Evolutionary conservation across 2,888 invertebrate genomes (phyloP).

Genomic region (Atrina japonica): DNA sequence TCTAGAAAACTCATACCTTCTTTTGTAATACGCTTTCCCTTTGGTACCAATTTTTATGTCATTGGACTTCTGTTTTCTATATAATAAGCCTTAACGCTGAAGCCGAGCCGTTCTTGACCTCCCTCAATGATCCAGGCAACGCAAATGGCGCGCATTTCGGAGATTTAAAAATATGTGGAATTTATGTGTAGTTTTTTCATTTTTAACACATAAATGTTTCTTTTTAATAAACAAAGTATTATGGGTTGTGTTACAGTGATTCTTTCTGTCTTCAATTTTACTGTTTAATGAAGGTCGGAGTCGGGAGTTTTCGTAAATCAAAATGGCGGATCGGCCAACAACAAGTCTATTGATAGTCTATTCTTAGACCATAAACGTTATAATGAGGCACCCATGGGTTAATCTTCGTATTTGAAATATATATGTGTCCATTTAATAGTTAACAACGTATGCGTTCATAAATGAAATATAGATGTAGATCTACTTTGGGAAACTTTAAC

Average conservation of each 20-base stretch:
- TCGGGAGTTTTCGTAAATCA: conserved; percentile 36
- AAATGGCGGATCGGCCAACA: conserved; percentile 39
- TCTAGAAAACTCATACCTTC: too few relatives aligned
- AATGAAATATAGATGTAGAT: too few relatives aligned
- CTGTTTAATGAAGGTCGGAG: background rate
- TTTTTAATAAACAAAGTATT: background rate
- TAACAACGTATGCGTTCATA: too few relatives aligned
- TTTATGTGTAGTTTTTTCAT: background rate
- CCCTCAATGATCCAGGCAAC: conserved; percentile 47
- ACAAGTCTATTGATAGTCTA: conserved; percentile 25
- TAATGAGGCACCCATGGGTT: background rate
- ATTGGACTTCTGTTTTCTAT: too few relatives aligned
- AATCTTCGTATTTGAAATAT: background rate
- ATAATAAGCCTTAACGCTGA: background rate
- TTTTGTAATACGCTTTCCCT: too few relatives aligned
- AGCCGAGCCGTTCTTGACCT: conserved; percentile 13
- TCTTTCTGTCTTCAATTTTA: too few relatives aligned
- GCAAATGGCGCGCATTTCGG: conserved; percentile 45
- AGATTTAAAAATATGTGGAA: conserved; percentile 14
- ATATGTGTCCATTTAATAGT: too few relatives aligned
- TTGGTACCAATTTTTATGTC: too few relatives aligned
- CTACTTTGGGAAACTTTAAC: too few relatives aligned
- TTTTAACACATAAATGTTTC: conserved; percentile 9
- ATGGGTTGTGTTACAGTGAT: too few relatives aligned
- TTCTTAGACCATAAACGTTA: conserved; percentile 20